A percentile compares a stretch with the other conserved stretches of the same genome.
phyloP scores from a whole-genome alignment of 2,888 invertebrate genomes.

The Apoderus coryli region DNA sequence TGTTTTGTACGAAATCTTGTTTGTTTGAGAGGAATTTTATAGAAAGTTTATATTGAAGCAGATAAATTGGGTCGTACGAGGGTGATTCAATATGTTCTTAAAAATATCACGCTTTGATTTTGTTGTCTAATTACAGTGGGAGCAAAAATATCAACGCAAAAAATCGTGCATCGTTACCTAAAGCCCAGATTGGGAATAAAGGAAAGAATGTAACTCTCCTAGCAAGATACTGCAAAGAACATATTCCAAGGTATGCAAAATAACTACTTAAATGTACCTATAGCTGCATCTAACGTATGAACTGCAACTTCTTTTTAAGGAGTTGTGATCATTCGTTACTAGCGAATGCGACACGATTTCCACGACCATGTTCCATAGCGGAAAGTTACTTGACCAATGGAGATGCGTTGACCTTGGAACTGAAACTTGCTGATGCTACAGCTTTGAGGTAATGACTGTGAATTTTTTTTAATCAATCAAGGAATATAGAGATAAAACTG shows the following conservation, averaged over 20 bases:
- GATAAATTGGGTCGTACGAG: too few species aligned
- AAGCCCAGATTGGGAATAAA: conserved; percentile 29
- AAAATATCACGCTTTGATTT: too few species aligned
- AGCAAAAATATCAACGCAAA: conserved; percentile 25
- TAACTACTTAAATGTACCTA: too few species aligned
- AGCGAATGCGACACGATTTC: conserved; percentile 35
- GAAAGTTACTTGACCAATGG: conserved; percentile 75
- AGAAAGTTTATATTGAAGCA: too few species aligned
- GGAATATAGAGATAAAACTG: too few species aligned
- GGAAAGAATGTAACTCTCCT: conserved; percentile 55
- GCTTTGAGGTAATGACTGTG: conserved; percentile 59
- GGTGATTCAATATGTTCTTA: too few species aligned
- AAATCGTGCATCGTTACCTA: conserved; percentile 23
- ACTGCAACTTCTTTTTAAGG: too few species aligned
- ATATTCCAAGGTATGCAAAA: conserved; percentile 67
- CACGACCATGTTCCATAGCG: conserved; percentile 58
- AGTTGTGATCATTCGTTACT: conserved; percentile 73
- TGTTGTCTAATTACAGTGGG: conserved; percentile 21
- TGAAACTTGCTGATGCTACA: conserved; percentile 68
- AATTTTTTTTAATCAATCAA: too few species aligned
- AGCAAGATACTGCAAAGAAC: conserved; percentile 69
- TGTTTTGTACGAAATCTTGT: too few species aligned
- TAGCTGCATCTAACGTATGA: too few species aligned
- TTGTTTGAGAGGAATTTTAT: too few species aligned
- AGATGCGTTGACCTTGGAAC: conserved; percentile 65